Conservation (phyloP, 2,888 invertebrate species). For the Baccha elongata region DNA sequence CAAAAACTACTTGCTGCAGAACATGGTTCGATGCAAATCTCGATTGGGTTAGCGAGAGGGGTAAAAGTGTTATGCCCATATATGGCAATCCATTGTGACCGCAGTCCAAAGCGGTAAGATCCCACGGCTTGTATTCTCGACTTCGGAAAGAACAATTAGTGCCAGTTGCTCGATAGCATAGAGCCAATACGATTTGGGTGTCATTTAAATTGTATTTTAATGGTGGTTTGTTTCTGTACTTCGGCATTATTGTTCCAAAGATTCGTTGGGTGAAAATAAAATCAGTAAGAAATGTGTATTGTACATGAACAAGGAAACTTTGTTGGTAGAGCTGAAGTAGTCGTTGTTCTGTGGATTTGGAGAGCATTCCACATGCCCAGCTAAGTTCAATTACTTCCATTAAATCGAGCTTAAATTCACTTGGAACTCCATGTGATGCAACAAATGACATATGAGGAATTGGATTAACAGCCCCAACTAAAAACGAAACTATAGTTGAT, state of each 20-base stretch:
- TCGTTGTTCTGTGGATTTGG: constrained; percentile 60
- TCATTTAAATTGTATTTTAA: constrained; percentile 76
- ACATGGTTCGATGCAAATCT: constrained; percentile 74
- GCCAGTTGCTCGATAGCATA: constrained; percentile 75
- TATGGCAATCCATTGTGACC: constrained; percentile 74
- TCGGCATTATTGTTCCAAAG: constrained; percentile 77
- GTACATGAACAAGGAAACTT: constrained; percentile 72
- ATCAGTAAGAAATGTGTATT: constrained; percentile 74
- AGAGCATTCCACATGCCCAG: constrained; percentile 70
- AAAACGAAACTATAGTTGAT: constrained; percentile 11
- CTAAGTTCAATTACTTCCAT: constrained; percentile 77
- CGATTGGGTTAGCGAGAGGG: constrained; percentile 76
- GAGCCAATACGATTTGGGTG: constrained; percentile 76
- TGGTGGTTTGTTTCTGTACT: constrained; percentile 76
- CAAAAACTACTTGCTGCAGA: constrained; percentile 74
- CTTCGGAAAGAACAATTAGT: constrained; percentile 72
- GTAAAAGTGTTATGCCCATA: constrained; percentile 74
- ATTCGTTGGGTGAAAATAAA: constrained; percentile 73
- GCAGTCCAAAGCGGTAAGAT: constrained; percentile 70
- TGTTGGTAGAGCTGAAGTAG: constrained; percentile 75
- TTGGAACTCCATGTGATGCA: constrained; percentile 74
- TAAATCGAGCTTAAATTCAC: constrained; percentile 74
- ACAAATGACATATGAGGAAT: constrained; percentile 72
- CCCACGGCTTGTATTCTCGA: constrained; percentile 69
- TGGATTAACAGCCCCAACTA: constrained; percentile 76